Conservation (phyloP, 2,797 vertebrate genomes). For the Sebastes oblongus region DNA sequence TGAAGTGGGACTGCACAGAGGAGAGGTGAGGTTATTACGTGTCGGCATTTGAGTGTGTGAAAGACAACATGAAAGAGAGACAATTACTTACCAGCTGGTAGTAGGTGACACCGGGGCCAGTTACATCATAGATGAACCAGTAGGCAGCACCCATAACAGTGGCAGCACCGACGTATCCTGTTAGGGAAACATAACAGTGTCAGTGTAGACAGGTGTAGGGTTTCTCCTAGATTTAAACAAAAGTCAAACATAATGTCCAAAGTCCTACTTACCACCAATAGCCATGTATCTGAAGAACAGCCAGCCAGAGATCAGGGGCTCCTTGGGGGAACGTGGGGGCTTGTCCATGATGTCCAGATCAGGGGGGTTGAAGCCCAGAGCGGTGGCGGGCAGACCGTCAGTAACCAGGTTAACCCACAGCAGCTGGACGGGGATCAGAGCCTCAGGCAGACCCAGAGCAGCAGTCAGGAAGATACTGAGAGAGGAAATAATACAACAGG, state of each 20-base stretch:
- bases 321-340: conserved; percentile 90
- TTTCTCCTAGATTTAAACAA: not conserved
- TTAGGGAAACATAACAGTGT: not conserved
- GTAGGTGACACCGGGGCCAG: conserved; percentile 88
- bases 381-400: conserved; percentile 93
- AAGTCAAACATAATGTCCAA: not conserved
- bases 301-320: conserved; percentile 95
- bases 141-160: conserved; percentile 94
- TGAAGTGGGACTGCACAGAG: conserved; percentile 89
- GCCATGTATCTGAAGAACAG: conserved; percentile 96
- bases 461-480: conserved; percentile 92
- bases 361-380: conserved; percentile 94
- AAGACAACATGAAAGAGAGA: not conserved
- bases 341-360: conserved; percentile 97
- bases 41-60: not conserved
- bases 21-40: not conserved
- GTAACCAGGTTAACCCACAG: conserved; percentile 97
- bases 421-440: conserved; percentile 94
- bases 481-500: not conserved
- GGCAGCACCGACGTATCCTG: conserved; percentile 96
- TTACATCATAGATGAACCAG: conserved; percentile 94
- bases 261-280: conserved; percentile 86
- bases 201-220: not conserved
- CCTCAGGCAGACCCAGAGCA: conserved; percentile 92
- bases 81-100: conserved; percentile 89